Evolutionary conservation across 2,113 vertebrate genomes (phyloP), one percentile per base, ranked within the genome.

Genomic region (Albula goreensis): DNA sequence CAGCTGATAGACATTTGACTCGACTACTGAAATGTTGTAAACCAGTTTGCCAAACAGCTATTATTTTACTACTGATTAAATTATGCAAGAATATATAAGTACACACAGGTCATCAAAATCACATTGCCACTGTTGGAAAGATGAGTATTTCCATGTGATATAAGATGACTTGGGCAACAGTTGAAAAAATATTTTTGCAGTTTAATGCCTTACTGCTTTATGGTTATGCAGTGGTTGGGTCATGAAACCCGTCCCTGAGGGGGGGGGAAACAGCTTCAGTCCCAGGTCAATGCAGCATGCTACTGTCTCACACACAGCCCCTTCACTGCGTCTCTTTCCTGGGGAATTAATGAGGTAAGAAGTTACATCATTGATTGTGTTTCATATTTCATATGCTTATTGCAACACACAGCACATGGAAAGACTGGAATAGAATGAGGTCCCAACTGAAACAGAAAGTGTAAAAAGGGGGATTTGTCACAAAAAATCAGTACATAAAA

Each of bases 341-440:
- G 70, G n/a, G 70, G n/a, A 74, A 74, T 74, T 22, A 19, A n/a
- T 74, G 70, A 79, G 49, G 49, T 49, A 79, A 79, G 78, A 79
- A 19, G 78, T 79, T 13, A 79, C 78, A 48, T 17, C 78, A 50
- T 50, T 79, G 49, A 12, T 79, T 79, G 19, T 11, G 41, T 11
- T 50, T 17, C 31, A 48, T 10, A 48, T 66, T 66, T 66, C 17
- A 60, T 12, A 60, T 22, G 17, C 12, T 49, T n/a, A 79, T 79
- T 79, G 78, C 17, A 50, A 79, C 50, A 70, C 15, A 56, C 6
- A 22, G 19, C 70, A 74, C 70, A 74, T 31, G 70, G 70, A 9
- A 22, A 74, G 22, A 22, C 19, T n/a, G 22, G 22, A 31, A n/a
- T 25, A 25, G 22, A 74, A 31, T 31, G 70, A 31, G n/a, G 70